Evolutionary conservation across 2,113 vertebrate genomes (phyloP).

Genomic region (Saguinus imperator): DNA sequence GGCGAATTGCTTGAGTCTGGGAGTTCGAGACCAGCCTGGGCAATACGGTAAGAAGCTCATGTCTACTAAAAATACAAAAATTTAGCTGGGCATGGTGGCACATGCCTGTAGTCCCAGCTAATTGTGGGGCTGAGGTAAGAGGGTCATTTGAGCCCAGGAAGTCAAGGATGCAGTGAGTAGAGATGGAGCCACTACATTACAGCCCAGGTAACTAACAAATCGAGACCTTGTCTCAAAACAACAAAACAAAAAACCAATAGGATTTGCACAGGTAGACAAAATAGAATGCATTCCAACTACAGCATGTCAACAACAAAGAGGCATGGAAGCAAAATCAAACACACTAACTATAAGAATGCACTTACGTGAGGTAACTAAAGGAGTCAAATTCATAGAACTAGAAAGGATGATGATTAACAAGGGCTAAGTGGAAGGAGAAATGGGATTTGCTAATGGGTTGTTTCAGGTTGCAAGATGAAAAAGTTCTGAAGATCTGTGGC

Average conservation of each 20-base stretch:
- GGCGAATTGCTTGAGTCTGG: too few species aligned
- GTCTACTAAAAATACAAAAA: too few species aligned
- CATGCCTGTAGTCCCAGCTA: too few species aligned
- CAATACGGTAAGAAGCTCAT: too few species aligned
- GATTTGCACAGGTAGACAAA: neutral
- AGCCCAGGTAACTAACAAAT: too few species aligned
- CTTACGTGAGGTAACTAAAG: neutral
- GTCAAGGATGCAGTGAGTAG: too few species aligned
- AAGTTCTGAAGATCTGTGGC: neutral
- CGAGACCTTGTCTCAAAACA: too few species aligned
- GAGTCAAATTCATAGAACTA: neutral
- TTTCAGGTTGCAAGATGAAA: neutral
- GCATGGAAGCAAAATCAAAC: neutral
- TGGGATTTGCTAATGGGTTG: neutral
- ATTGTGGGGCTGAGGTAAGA: too few species aligned
- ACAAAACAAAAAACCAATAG: neutral
- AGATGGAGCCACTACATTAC: too few species aligned
- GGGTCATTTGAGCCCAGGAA: too few species aligned
- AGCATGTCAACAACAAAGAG: neutral
- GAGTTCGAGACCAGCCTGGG: too few species aligned
- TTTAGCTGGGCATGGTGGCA: too few species aligned
- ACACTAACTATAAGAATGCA: neutral
- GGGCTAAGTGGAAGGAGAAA: neutral
- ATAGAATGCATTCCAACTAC: neutral
- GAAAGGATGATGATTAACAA: neutral